These are phyloP conservation scores for Steinernema scapterisci DNA, from an alignment of 2,888 invertebrate genomes.

Conservation along the genomic window DNA sequence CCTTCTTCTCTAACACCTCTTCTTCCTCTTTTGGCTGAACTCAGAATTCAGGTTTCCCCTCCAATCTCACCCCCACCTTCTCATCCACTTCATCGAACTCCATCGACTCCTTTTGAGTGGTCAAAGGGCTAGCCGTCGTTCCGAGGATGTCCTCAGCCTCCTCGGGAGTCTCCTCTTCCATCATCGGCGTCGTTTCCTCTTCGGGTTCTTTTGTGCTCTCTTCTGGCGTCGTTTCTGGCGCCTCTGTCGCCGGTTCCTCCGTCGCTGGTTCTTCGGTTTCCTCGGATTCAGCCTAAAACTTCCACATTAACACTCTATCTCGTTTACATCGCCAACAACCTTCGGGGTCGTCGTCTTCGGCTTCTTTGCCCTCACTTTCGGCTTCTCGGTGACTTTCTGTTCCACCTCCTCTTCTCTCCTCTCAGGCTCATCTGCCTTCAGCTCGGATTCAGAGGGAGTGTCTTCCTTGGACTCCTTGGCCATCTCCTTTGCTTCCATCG, in stretches of 20 bases:
- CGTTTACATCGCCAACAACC: not conserved
- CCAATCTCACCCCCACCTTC: not conserved
- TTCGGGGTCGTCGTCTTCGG: constrained; percentile 15
- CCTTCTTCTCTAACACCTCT: not conserved
- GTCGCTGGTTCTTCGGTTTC: constrained; percentile 19
- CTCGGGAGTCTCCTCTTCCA: constrained; percentile 8
- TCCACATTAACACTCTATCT: not conserved
- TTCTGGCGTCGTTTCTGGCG: not conserved
- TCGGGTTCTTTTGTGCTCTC: not conserved
- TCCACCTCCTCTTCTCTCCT: constrained; percentile 4
- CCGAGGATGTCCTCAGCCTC: not conserved
- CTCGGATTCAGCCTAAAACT: constrained; percentile 4
- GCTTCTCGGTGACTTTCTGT: constrained; percentile 25
- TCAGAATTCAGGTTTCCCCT: not conserved
- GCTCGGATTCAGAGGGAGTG: not conserved
- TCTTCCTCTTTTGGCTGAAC: constrained; percentile 2
- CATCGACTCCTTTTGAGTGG: constrained; percentile 10
- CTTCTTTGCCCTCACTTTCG: constrained; percentile 5
- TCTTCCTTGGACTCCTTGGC: not conserved
- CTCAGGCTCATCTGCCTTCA: constrained; percentile 22
- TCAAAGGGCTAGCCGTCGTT: constrained; percentile 24
- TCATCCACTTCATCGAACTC: constrained; percentile 20
- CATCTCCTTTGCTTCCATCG: not conserved
- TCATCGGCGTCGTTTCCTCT: not conserved
- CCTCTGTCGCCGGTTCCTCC: not conserved